Evolutionary conservation across 2,797 vertebrate genomes (phyloP), one percentile per base, ranked within the genome.

Genomic region (Clamator glandarius): DNA sequence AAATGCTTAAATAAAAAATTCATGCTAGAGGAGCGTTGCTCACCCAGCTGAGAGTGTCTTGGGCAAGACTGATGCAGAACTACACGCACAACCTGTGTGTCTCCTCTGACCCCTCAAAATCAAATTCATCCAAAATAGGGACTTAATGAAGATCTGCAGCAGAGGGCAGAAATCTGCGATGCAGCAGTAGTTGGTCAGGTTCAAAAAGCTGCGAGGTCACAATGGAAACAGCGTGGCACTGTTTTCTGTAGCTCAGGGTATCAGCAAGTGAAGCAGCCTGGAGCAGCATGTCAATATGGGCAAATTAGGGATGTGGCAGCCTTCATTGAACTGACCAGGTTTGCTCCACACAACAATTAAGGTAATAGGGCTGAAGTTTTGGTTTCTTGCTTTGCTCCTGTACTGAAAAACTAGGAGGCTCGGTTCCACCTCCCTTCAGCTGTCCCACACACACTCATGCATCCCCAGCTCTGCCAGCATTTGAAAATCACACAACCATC

Each of bases 261-360:
- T 84, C 0, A 0, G 80, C 52, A 82, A 46, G 58, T 29, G 5
- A 2, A 64, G 73, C 63, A 84, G 52, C 52, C 64, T 1, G 0
- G 57, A 84, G 52, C 75, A 88, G 42, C 6, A 70, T n/a, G 50
- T 87, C 86, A 54, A 64, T 84, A 77, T 18, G 26, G 84, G 50
- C 59, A 79, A 78, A 93, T 88, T 10, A 78, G 59, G 66, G 48
- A 66, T 4, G n/a, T 66, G 46, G 39, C 59, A 87, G 51, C 12
- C 24, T 28, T 64, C 84, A 58, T 14, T 90, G 86, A 79, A 31
- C 36, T 82, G 83, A 74, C 83, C 63, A 41, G 39, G 44, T 70
- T 90, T 82, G 54, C 63, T 66, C 70, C 52, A 14, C 33, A 21
- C 24, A 84, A 42, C 75, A 93, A 67, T 87, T 84, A 70, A 80